A percentile compares a stretch with the other conserved stretches of the same genome.
Conservation (phyloP, 2,113 vertebrate genomes). For the Ctenomys sociabilis region DNA sequence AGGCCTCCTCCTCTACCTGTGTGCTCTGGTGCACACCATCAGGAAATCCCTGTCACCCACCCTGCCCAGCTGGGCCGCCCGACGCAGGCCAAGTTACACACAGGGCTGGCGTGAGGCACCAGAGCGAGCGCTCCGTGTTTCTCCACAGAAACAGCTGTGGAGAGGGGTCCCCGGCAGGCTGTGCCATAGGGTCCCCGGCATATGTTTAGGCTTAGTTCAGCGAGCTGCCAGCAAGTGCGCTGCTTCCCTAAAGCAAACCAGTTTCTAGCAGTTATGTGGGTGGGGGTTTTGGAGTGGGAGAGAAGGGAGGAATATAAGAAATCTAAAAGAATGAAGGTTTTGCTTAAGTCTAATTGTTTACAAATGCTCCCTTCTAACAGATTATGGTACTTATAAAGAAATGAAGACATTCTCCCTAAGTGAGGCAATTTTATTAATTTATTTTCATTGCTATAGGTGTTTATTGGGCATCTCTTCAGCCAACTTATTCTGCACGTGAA, state of each 20-base stretch:
- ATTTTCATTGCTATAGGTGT: background rate
- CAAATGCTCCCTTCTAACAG: background rate
- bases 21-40: background rate
- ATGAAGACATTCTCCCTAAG: background rate
- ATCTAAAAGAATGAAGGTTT: slow-evolving; percentile 29
- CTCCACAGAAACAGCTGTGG: too few relatives aligned
- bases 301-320: background rate
- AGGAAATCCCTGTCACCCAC: background rate
- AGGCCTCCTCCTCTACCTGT: slow-evolving; percentile 59
- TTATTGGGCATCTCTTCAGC: background rate
- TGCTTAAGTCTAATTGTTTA: background rate
- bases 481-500: slow-evolving; percentile 10
- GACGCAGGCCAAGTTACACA: background rate
- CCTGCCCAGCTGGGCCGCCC: slow-evolving; percentile 8
- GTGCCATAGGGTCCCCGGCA: background rate
- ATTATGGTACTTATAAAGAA: background rate
- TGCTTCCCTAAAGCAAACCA: background rate
- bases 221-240: background rate
- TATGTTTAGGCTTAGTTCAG: slow-evolving; percentile 9
- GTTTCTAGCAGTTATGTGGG: background rate
- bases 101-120: background rate
- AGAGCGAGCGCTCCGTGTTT: background rate
- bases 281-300: background rate
- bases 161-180: too few relatives aligned
- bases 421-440: background rate